phyloP scores from a whole-genome alignment of 2,797 vertebrate species.

The Morus bassanus region DNA sequence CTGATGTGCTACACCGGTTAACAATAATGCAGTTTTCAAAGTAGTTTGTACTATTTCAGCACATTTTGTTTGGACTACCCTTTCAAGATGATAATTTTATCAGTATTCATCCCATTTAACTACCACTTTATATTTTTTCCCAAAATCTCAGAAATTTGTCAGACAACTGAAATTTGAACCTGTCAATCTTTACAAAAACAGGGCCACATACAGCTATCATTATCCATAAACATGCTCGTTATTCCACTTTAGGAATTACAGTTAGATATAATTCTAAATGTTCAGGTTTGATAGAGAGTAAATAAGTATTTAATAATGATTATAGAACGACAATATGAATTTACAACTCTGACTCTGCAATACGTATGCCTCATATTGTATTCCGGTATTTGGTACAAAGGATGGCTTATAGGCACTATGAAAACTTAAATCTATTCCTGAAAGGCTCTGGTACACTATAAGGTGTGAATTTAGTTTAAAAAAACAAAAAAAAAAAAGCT shows the following conservation, averaged over 20 bases:
- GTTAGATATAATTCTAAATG: neutral
- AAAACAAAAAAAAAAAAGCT: neutral
- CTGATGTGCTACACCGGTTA: neutral
- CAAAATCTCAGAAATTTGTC: neutral
- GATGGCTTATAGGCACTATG: neutral
- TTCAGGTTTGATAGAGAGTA: neutral
- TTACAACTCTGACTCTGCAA: neutral
- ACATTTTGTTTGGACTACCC: neutral
- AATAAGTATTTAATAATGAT: neutral
- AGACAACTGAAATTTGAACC: neutral
- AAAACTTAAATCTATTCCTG: neutral
- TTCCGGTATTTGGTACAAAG: neutral
- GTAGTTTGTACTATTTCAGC: neutral
- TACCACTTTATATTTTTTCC: neutral
- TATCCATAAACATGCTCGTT: neutral
- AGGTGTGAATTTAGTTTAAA: neutral
- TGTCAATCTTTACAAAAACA: neutral
- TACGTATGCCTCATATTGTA: neutral
- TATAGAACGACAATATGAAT: neutral
- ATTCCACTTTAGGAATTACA: neutral
- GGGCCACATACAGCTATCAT: neutral
- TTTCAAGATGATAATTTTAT: neutral
- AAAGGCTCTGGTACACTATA: neutral
- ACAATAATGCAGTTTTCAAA: neutral
- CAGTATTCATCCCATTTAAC: neutral